phyloP scores from a whole-genome alignment of 2,113 vertebrate genomes.

The Dasyprocta punctata region DNA sequence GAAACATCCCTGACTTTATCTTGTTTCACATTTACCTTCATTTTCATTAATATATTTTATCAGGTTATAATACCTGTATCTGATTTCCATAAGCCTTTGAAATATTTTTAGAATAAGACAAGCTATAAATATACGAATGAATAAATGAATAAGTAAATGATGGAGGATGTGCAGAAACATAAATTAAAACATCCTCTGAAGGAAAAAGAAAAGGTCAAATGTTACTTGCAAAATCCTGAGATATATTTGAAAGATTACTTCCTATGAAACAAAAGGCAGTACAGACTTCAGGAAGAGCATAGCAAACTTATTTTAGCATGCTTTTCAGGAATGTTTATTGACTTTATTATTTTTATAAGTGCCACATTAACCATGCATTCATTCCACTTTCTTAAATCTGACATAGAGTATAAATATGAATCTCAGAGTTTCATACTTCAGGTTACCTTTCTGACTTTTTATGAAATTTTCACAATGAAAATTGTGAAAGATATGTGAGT shows the following conservation, averaged over 20 bases:
- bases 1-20: background rate
- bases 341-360: background rate
- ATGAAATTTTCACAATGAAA: background rate
- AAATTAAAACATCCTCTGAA: conserved; percentile 53
- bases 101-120: conserved; percentile 52
- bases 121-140: conserved; percentile 54
- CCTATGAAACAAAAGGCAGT: background rate
- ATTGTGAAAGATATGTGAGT: too few relatives aligned
- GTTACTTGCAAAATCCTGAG: background rate
- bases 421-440: background rate
- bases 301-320: background rate
- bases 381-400: background rate
- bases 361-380: background rate
- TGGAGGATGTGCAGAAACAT: background rate
- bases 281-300: background rate
- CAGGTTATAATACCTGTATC: background rate
- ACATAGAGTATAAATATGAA: background rate
- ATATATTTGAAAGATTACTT: conserved; percentile 12
- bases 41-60: background rate
- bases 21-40: background rate
- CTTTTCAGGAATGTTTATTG: background rate
- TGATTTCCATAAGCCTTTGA: conserved; percentile 36
- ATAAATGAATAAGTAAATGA: conserved; percentile 47
- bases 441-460: background rate
- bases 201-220: conserved; percentile 38